Percentiles rank a stretch among this genome's conserved stretches.
Conservation (phyloP, 2,113 vertebrate species). For the Poecile atricapillus region DNA sequence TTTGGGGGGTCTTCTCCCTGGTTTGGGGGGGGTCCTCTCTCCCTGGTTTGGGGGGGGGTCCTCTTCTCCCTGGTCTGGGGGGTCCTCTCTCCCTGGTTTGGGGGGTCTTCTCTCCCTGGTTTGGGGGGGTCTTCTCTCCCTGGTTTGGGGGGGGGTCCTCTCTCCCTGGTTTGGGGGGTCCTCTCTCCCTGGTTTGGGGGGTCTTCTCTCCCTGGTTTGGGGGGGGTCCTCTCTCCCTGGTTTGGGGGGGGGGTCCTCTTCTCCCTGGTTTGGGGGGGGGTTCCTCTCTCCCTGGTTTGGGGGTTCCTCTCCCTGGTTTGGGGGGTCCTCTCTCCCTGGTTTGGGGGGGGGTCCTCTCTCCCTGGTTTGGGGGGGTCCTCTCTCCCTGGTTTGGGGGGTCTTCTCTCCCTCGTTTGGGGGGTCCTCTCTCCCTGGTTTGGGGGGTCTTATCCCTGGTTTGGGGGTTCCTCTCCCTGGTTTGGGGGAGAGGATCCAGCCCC, state of each 20-base stretch:
- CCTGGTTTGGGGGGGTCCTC: no score
- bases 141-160: no score
- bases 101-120: background rate
- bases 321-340: background rate
- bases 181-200: background rate
- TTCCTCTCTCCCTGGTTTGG: background rate
- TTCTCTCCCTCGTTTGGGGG: background rate
- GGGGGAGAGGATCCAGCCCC: fast-evolving
- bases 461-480: fast-evolving
- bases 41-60: no score
- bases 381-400: background rate
- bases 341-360: background rate
- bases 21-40: fast-evolving
- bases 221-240: no score
- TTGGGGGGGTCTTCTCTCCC: background rate
- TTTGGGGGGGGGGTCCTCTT: background rate
- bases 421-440: background rate
- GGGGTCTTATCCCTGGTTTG: background rate
- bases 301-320: background rate
- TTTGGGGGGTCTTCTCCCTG: background rate
- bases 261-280: background rate
- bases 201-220: background rate
- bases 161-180: background rate
- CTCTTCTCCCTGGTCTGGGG: background rate
- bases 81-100: background rate